phyloP scores from a whole-genome alignment of 64 coral and sea anemone genomes.

The Montipora efflorescens region DNA sequence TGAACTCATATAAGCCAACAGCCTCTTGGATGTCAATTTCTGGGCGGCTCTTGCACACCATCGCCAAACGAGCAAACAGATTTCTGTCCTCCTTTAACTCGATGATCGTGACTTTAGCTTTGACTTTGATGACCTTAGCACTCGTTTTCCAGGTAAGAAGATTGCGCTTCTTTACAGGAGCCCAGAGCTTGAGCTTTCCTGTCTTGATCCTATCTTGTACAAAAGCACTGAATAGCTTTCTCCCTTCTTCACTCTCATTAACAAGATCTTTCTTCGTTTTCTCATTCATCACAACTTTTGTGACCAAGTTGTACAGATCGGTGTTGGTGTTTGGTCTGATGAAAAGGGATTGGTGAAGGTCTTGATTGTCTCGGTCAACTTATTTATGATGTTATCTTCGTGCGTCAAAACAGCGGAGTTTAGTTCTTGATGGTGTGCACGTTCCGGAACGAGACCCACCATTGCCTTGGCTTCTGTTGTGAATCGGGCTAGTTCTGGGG shows the following conservation, averaged over 20 bases:
- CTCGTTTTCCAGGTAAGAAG: slow-evolving; percentile 3
- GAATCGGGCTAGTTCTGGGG: too few relatives aligned
- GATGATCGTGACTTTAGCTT: neutral
- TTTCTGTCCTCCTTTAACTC: neutral
- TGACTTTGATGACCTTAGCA: slow-evolving; percentile 3
- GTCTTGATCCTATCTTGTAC: neutral
- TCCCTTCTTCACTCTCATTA: neutral
- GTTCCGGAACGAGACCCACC: too few relatives aligned
- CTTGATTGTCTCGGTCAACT: too few relatives aligned
- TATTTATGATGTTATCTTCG: too few relatives aligned
- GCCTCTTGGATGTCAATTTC: slow-evolving; percentile 43
- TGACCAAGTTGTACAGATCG: slow-evolving; percentile 26
- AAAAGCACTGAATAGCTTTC: neutral
- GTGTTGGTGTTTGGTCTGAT: neutral
- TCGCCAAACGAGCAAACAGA: slow-evolving; percentile 21
- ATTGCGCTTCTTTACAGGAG: neutral
- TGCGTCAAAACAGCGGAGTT: too few relatives aligned
- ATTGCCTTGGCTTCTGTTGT: too few relatives aligned
- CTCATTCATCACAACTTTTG: slow-evolving; percentile 27
- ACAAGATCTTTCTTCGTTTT: slow-evolving; percentile 19
- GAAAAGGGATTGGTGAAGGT: too few relatives aligned
- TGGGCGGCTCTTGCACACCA: slow-evolving; percentile 21
- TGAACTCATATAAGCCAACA: slow-evolving; percentile 75
- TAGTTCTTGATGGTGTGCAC: too few relatives aligned
- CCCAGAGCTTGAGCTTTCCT: neutral